These are phyloP conservation scores for Hermodice carunculata DNA, from an alignment of 2,888 invertebrate genomes.

Conservation along the genomic window DNA sequence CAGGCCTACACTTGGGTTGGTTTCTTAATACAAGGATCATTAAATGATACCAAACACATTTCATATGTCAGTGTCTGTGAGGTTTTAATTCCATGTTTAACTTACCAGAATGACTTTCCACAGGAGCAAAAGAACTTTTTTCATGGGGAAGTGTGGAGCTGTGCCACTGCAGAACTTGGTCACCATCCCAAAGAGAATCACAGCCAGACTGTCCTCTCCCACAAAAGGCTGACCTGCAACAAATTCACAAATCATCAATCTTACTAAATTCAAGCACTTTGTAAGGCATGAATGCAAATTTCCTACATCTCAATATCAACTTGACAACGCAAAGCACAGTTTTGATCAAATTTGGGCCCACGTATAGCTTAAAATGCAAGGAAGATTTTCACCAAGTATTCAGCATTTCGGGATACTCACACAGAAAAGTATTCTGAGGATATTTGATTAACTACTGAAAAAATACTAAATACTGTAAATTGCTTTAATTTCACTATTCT, in stretches of 20 bases:
- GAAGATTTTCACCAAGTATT: not conserved
- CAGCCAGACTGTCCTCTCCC: slow-evolving; percentile 85
- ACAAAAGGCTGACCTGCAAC: slow-evolving; percentile 37
- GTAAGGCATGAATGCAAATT: not conserved
- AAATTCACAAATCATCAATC: not conserved
- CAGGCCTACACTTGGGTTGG: no score
- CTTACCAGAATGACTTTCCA: slow-evolving; percentile 94
- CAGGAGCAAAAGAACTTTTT: slow-evolving; percentile 92
- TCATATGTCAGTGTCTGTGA: no score
- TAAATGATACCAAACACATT: no score
- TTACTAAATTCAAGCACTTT: not conserved
- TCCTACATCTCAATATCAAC: not conserved
- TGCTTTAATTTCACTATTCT: no score
- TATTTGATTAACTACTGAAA: no score
- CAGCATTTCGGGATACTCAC: not conserved
- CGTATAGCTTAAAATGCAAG: not conserved
- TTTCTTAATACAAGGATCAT: no score
- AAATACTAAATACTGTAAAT: no score
- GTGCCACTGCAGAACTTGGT: slow-evolving; percentile 95
- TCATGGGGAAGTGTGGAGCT: slow-evolving; percentile 98
- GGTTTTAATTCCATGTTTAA: no score
- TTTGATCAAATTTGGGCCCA: not conserved
- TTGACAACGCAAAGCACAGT: not conserved
- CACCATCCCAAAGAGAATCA: slow-evolving; percentile 95
- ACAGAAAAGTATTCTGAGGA: not conserved